These are phyloP conservation scores for Paraplagusia blochii DNA, from an alignment of 2,113 vertebrate genomes.

Conservation along the genomic window DNA sequence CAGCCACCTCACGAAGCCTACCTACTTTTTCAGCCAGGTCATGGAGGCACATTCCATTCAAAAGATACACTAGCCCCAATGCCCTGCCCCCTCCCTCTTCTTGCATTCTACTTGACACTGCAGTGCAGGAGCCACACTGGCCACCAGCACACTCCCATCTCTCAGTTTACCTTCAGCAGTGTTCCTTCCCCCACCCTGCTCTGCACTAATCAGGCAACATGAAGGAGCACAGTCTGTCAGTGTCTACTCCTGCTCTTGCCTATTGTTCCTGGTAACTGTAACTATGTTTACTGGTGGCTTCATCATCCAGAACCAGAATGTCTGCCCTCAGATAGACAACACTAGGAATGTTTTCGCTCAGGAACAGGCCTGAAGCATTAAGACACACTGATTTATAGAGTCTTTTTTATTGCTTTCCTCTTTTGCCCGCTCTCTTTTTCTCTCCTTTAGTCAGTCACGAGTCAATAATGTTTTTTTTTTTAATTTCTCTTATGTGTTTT, in stretches of 20 bases:
- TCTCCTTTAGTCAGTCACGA: slow-evolving; percentile 15
- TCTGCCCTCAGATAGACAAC: slow-evolving; percentile 20
- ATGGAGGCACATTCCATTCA: slow-evolving; percentile 8
- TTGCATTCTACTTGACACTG: slow-evolving; percentile 5
- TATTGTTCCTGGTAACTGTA: slow-evolving; percentile 71
- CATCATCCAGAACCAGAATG: slow-evolving; percentile 20
- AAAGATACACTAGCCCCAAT: slow-evolving; percentile 19
- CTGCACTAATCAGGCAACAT: slow-evolving; percentile 26
- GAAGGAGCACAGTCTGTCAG: slow-evolving; percentile 19
- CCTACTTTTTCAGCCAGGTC: slow-evolving; percentile 1
- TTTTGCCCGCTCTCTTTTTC: slow-evolving; percentile 19
- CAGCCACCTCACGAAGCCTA: background rate
- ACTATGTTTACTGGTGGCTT: slow-evolving; percentile 62
- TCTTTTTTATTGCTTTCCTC: slow-evolving; percentile 33
- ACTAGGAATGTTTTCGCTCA: slow-evolving; percentile 15
- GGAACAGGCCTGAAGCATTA: slow-evolving; percentile 15
- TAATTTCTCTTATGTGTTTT: slow-evolving; percentile 36
- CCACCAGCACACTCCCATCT: slow-evolving; percentile 19
- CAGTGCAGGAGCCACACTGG: slow-evolving; percentile 31
- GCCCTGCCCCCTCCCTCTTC: background rate
- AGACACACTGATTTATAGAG: slow-evolving; percentile 19
- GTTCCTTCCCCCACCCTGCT: slow-evolving; percentile 8
- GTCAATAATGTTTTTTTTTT: slow-evolving; percentile 16
- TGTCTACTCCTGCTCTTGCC: slow-evolving; percentile 12
- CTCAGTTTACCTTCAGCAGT: slow-evolving; percentile 24